These are phyloP conservation scores for Hydractinia echinata DNA, from an alignment of 30 jellyfish, hydroid and myxozoan genomes.

Conservation along the genomic window DNA sequence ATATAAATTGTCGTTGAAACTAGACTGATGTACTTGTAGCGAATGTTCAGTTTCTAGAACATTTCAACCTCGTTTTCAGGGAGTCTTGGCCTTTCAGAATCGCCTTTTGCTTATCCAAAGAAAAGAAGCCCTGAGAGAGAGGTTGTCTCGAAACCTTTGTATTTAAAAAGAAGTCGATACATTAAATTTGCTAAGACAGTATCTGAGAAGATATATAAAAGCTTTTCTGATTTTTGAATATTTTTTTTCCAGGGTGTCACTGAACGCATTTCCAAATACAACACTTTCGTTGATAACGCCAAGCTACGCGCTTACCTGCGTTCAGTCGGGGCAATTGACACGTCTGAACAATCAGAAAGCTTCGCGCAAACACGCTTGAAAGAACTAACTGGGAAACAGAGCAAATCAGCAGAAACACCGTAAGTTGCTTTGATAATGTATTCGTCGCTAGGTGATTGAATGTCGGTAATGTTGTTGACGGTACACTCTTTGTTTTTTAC, in stretches of 20 bases:
- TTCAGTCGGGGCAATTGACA: slow-evolving; percentile 71
- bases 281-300: slow-evolving; percentile 73
- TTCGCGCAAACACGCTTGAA: slow-evolving; percentile 69
- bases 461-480: too few species aligned
- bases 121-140: too few species aligned
- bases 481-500: background rate
- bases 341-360: slow-evolving; percentile 50
- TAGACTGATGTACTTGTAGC: too few species aligned
- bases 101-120: too few species aligned
- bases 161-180: too few species aligned
- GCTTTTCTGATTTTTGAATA: background rate
- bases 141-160: too few species aligned
- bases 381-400: slow-evolving; percentile 40
- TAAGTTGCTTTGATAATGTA: background rate
- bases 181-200: too few species aligned
- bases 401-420: slow-evolving; percentile 1
- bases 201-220: background rate
- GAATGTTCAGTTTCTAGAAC: too few species aligned
- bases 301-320: slow-evolving; percentile 89
- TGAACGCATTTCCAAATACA: slow-evolving; percentile 78
- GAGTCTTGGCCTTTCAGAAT: too few species aligned
- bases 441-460: background rate
- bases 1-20: background rate
- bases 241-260: slow-evolving; percentile 57
- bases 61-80: too few species aligned